phyloP scores from a whole-genome alignment of 2,797 vertebrate genomes.

The Jordanella pulchra region DNA sequence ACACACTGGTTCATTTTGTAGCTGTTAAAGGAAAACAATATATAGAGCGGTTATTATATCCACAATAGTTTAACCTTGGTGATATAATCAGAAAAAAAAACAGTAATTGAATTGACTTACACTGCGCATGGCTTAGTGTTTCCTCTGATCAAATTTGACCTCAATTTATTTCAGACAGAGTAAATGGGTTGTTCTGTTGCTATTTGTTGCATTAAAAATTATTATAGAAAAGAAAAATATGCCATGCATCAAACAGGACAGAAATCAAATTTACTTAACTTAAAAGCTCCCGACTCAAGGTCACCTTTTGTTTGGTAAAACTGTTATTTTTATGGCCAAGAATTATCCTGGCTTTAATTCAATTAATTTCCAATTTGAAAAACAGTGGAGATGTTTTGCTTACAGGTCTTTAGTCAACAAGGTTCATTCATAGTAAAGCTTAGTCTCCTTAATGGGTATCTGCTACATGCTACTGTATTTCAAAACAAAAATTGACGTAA shows the following conservation, averaged over 20 bases:
- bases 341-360: constrained; percentile 3
- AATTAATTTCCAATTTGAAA: constrained; percentile 7
- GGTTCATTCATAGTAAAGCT: neutral
- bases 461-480: neutral
- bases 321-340: constrained; percentile 2
- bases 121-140: neutral
- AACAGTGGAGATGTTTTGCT: neutral
- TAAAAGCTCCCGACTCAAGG: constrained; percentile 16
- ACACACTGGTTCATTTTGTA: neutral
- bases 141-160: constrained; percentile 9
- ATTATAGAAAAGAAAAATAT: constrained; percentile 15
- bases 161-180: neutral
- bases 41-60: neutral
- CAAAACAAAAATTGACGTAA: constrained; percentile 2
- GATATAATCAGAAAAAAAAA: neutral
- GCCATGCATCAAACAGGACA: constrained; percentile 13
- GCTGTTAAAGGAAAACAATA: neutral
- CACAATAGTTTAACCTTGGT: neutral
- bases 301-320: constrained; percentile 12
- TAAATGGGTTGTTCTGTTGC: constrained; percentile 2
- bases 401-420: neutral
- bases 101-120: neutral
- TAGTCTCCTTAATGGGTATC: neutral
- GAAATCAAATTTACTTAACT: constrained; percentile 19
- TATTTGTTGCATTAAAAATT: constrained; percentile 15